Evolutionary conservation across 2,888 invertebrate species (phyloP).

Genomic region (Epirrhoe alternata): DNA sequence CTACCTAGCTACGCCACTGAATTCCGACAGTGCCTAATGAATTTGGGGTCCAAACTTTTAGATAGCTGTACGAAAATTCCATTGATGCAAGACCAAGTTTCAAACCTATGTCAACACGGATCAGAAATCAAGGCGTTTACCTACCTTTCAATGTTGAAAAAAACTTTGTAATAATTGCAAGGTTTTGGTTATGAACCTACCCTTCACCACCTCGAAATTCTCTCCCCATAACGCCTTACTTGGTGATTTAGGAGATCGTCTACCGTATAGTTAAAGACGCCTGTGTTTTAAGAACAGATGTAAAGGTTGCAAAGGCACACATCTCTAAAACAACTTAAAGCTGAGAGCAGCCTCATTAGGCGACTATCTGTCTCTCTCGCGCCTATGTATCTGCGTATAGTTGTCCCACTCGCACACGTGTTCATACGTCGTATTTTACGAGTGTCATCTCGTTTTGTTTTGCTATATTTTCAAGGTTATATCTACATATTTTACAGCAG

Average conservation of each 20-base stretch:
- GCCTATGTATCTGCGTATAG: not conserved
- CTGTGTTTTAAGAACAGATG: not conserved
- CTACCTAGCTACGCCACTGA: no score
- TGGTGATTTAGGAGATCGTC: not conserved
- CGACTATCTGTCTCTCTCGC: constrained; percentile 1
- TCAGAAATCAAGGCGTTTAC: no score
- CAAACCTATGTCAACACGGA: no score
- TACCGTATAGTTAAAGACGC: not conserved
- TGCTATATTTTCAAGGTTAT: not conserved
- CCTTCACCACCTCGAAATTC: not conserved
- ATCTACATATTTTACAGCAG: not conserved
- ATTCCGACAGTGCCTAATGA: no score
- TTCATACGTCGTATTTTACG: not conserved
- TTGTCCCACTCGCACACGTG: not conserved
- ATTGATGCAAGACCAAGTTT: no score
- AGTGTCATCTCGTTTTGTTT: not conserved
- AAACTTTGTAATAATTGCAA: no score
- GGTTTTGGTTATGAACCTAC: no score
- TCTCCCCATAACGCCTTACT: not conserved
- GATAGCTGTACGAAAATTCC: no score
- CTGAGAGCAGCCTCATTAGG: constrained; percentile 1
- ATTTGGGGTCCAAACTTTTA: no score
- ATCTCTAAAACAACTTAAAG: not conserved
- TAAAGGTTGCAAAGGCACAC: not conserved
- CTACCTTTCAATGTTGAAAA: not conserved